Base-by-base conservation (phyloP, 2,113 vertebrate genomes). In the Bos javanicus region DNA sequence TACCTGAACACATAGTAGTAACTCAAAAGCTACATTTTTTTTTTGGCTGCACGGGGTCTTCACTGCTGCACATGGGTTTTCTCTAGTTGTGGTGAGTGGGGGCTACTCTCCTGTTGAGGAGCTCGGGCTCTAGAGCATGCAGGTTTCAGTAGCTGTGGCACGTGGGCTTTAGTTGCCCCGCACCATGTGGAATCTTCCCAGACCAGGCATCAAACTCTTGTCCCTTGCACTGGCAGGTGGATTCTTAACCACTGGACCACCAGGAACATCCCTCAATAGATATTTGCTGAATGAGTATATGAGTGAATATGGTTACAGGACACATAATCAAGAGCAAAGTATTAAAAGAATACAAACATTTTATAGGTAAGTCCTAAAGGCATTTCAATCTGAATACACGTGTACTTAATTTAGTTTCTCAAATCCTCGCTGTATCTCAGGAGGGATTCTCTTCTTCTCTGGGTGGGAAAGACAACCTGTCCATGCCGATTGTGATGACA, bases 41-140 rank as follows among this genome's bases (percentile, higher is more conserved):
- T 76, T 76, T 76, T 26, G 71, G 39, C 39, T 26, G 12, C 23
- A 26, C 39, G 26, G 71, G 39, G 71, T 76, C 71, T 76, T 76
- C 39, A 43, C 39, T 43, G 71, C 39, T 76, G 39, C 0, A 0
- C 0, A 0, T 43, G 71, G 71, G 71, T 76, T 25, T 43, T 43
- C 71, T 76, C 39, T 26, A 74, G 71, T 43, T 43, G 23, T 26
- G 23, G 3, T 21, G 36, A 43, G 39, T 43, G 23, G 39, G 36
- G 71, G 39, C 71, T 26, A 26, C 71, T 43, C 39, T 43, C 71
- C 23, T 76, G 39, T 4, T 7, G 71, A 43, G 12, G 71, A 43
- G 39, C 39, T 43, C 7, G 3, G 39, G 12, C 71, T 76, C 71
- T 43, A 43, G 39, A 43, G 71, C 12, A 26, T 2, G 71, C 71